A percentile compares a stretch with the other conserved stretches of the same genome.
Evolutionary conservation across 2,888 invertebrate species (phyloP).

Genomic region (Lacanobia oleracea): DNA sequence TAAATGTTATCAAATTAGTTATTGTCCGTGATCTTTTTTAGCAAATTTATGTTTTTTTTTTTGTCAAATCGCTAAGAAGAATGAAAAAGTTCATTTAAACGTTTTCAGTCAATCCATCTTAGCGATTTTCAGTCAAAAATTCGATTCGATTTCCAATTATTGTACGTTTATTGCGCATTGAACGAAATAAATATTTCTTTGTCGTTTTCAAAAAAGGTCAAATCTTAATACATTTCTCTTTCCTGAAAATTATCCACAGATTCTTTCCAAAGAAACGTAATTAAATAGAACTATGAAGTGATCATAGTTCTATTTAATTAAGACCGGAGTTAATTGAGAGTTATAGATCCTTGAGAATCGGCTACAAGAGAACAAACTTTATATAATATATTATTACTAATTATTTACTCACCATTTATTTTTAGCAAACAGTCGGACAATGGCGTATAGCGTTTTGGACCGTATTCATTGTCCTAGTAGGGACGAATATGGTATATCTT

Average conservation of each 20-base stretch:
- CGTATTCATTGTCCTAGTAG: conserved; percentile 92
- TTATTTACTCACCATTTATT: conserved; percentile 44
- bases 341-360: background rate
- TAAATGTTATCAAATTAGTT: conserved; percentile 18
- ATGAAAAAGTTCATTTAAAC: no score
- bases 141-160: no score
- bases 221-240: no score
- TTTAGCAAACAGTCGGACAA: conserved; percentile 91
- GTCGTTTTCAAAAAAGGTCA: background rate
- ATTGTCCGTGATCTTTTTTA: background rate
- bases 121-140: no score
- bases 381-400: background rate
- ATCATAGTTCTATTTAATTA: no score
- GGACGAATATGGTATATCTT: conserved; percentile 93
- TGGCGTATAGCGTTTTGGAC: conserved; percentile 96
- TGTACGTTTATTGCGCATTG: background rate
- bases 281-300: no score
- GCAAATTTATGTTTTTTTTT: background rate
- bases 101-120: no score
- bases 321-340: background rate
- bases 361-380: no score
- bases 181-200: background rate
- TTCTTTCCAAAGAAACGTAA: no score
- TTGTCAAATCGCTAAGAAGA: no score
- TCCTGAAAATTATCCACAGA: no score